Base-by-base conservation (phyloP, 2,888 invertebrate species). In the Sinodicranocentrus sp. region DNA sequence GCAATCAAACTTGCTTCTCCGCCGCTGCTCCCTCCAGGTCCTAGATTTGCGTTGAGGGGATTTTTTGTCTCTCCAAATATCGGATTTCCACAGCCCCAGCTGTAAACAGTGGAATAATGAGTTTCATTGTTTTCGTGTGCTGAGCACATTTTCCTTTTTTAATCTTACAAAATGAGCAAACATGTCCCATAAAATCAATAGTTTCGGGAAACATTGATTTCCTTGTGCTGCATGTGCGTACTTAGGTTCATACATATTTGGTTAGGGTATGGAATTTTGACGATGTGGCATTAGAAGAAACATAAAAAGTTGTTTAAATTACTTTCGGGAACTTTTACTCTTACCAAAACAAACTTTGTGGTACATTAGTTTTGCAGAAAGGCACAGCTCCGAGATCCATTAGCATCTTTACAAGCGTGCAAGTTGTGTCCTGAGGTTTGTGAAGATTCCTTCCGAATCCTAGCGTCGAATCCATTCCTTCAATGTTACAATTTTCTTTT, bases 21-120 rank as follows among this genome's bases (percentile, higher is more conserved):
- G 0, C 92, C 91, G 0, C 91, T 90, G 0, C 91, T 91, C 0
- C 92, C 92, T 0, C 92, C 92, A 5, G 91, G 90, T 1, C 89
- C 88, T 13, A 91, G 88, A 0, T 85, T 85, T 0, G 83, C 26
- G 84, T 91, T 89, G 73, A 89, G 89, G 0, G 92, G 92, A 88
- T 92, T 91, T 17, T 75, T 82, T 0, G 92, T 91, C 2, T 89
- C 89, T 8, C 91, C 91, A 86, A 90, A 91, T 23, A 91, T 89
- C 0, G 91, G 90, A 84, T 91, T 91, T 10, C 90, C 89, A 83
- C 90, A 90, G 17, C 88, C 89, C 80, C 86, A 87, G 23, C 89
- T 89, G 52, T n/a, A 68, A 63, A 75, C 13, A 44, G 52, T 39
- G 39, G n/a, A n/a, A n/a, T n/a, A n/a, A n/a, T n/a, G n/a, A n/a